Evolutionary conservation across 1,140 invertebrate genomes (phyloP).

Genomic region (Formica exsecta): DNA sequence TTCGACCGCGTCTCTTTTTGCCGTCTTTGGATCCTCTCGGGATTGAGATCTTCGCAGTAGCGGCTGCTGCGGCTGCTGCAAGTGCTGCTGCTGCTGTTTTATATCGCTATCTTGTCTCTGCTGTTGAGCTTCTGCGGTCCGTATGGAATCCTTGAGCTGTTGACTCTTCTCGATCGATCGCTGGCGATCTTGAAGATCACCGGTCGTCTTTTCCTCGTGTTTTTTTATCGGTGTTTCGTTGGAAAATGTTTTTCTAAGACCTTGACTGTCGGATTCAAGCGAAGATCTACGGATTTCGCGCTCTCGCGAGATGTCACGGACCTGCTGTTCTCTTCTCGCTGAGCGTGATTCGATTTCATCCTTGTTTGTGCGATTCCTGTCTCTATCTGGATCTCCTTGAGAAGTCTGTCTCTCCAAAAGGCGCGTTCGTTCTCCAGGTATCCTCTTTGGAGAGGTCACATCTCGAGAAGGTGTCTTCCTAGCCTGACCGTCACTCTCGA

Average conservation of each 20-base stretch:
- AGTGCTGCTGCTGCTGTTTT: not conserved
- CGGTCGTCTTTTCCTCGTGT: not conserved
- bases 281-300: conserved; percentile 63
- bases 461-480: conserved; percentile 54
- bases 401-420: conserved; percentile 15
- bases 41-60: not conserved
- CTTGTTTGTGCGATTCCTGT: not conserved
- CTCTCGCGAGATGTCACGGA: conserved; percentile 44
- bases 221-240: conserved; percentile 30
- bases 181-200: conserved; percentile 17
- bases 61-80: not conserved
- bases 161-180: conserved; percentile 14
- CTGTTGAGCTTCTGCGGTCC: not conserved
- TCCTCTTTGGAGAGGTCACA: conserved; percentile 1
- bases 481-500: conserved; percentile 62
- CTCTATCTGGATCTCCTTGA: conserved; percentile 5
- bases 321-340: not conserved
- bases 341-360: conserved; percentile 17
- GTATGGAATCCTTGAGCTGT: not conserved
- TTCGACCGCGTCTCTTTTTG: not conserved
- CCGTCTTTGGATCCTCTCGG: not conserved
- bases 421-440: not conserved
- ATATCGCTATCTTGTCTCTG: conserved; percentile 14
- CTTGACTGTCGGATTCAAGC: conserved; percentile 56
- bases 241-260: conserved; percentile 32